phyloP scores from a whole-genome alignment of 2,888 invertebrate species.

The Macaria liturata region DNA sequence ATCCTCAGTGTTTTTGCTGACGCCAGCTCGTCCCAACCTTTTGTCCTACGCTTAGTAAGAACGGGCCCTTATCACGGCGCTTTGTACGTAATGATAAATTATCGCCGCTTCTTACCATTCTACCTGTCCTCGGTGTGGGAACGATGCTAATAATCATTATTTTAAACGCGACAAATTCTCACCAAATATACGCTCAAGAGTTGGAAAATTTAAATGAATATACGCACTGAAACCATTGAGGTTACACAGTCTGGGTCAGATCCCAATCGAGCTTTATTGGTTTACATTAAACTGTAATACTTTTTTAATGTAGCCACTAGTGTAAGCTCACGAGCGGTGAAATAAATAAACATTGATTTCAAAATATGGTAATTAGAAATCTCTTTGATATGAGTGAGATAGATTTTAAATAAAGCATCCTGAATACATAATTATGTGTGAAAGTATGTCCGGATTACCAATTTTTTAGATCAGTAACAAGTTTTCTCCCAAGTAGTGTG shows the following conservation, averaged over 20 bases:
- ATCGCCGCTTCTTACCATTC: slow-evolving; percentile 41
- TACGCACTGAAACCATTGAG: slow-evolving; percentile 21
- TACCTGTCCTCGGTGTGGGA: slow-evolving; percentile 37
- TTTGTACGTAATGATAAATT: slow-evolving; percentile 68
- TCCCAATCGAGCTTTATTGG: slow-evolving; percentile 31
- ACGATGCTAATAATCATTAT: slow-evolving; percentile 35
- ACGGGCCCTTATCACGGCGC: slow-evolving; percentile 61
- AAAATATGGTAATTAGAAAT: too few relatives aligned
- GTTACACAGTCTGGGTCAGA: slow-evolving; percentile 31
- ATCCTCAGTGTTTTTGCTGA: slow-evolving; percentile 66
- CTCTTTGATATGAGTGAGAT: too few relatives aligned
- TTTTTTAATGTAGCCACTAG: too few relatives aligned
- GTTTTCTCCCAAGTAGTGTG: too few relatives aligned
- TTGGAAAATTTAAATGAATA: slow-evolving; percentile 23
- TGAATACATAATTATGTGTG: too few relatives aligned
- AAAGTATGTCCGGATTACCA: too few relatives aligned
- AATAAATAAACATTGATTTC: not conserved
- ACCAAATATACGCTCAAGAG: slow-evolving; percentile 27
- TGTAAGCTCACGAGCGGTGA: slow-evolving; percentile 5
- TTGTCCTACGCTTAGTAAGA: slow-evolving; percentile 57
- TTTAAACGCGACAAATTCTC: slow-evolving; percentile 32
- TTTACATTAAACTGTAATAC: slow-evolving; percentile 20
- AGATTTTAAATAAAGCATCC: too few relatives aligned
- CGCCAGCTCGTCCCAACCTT: slow-evolving; percentile 44
- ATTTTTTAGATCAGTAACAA: too few relatives aligned